Evolutionary conservation across 2,113 vertebrate species (phyloP).

Genomic region (Tinamus guttatus): DNA sequence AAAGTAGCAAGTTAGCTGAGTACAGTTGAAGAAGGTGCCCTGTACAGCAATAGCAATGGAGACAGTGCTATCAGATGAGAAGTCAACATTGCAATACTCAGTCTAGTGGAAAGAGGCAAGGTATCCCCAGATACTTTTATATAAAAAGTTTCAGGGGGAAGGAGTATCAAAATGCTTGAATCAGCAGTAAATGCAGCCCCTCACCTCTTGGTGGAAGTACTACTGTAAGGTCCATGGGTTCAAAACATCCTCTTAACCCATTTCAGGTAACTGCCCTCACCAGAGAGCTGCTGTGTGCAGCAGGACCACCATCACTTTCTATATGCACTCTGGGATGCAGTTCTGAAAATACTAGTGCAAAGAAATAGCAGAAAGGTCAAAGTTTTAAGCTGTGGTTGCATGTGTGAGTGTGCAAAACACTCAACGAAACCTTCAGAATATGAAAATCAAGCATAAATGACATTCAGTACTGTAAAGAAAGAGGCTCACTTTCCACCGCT

Average conservation of each 20-base stretch:
- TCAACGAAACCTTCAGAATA: not conserved
- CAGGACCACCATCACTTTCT: not conserved
- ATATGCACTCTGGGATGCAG: fast-evolving
- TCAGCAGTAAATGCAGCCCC: not conserved
- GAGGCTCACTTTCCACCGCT: not conserved
- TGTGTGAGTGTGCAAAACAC: not conserved
- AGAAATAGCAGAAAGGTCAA: not conserved
- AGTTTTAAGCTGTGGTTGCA: not conserved
- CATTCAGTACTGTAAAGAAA: not conserved
- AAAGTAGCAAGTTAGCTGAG: fast-evolving
- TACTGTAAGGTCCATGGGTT: not conserved
- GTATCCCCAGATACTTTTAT: not conserved
- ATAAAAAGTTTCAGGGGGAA: not conserved
- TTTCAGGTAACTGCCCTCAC: not conserved
- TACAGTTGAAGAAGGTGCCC: fast-evolving
- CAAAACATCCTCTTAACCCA: not conserved
- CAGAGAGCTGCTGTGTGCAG: not conserved
- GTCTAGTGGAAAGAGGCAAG: not conserved
- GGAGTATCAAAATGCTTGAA: not conserved
- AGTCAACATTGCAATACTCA: fast-evolving
- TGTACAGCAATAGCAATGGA: not conserved
- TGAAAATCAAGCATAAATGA: not conserved
- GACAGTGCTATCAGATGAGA: not conserved
- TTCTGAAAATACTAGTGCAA: not conserved
- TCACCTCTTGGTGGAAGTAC: not conserved